Evolutionary conservation across 2,797 vertebrate species (phyloP), one percentile per base, ranked within the genome.

Genomic region (Anas acuta): DNA sequence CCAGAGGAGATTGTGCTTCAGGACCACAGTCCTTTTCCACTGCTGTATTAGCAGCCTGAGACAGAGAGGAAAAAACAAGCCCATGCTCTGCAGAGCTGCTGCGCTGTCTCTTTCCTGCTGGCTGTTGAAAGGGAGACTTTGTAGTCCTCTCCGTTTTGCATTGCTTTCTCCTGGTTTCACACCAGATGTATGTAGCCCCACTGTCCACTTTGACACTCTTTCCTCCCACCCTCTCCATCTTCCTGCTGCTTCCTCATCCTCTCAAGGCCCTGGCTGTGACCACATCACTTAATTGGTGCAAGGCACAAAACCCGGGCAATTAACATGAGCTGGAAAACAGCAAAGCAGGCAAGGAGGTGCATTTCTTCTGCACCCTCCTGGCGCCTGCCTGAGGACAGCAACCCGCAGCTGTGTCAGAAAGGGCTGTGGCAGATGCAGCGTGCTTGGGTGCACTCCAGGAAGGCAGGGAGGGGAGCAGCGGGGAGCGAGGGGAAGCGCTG

Each of bases 381-480:
- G 5, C 22, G 5, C 13, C 22, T 83, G 30, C 33, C 43, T 28
- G 13, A 75, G 35, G 82, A 80, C 91, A 95, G 80, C 6, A 84
- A 72, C 57, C 32, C 49, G n/a, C 49, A 71, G 54, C 25, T 89
- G 57, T 49, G 37, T 53, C 37, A 80, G 66, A 32, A 35, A 47
- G 10, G 5, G 41, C 17, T 33, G 56, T 76, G 43, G 21, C 14
- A 71, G 54, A 72, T 47, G 45, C 58, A 70, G 4, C 13, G 32
- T 0, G 4, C n/a, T 26, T 25, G 43, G 26, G n/a, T 53, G 56
- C 9, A 8, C 8, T 75, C 33, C 17, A 71, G 62, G 65, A 83
- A 84, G 35, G 32, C 57, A 71, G 43, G 33, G 0, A 51, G 1
- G 22, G 19, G 28, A 54, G 18, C 0, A 3, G 22, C 14, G 45